phyloP scores from a whole-genome alignment of 2,888 invertebrate species.

The Sipha maydis region DNA sequence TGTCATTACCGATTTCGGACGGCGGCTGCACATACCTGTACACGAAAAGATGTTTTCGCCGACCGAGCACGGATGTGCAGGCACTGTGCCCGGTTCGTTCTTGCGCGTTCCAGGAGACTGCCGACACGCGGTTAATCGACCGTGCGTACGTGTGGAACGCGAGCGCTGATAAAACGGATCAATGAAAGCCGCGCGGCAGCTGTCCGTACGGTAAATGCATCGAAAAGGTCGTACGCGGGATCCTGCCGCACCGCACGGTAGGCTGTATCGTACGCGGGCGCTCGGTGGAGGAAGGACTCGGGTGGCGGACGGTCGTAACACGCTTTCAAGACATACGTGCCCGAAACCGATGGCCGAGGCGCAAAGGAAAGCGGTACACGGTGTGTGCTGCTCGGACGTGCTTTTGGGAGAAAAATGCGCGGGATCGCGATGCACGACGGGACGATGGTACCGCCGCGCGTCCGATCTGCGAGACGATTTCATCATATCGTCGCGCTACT shows the following conservation, averaged over 20 bases:
- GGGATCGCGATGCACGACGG: no score
- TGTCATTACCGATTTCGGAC: neutral
- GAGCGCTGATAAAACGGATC: slow-evolving; percentile 17
- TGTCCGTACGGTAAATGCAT: neutral
- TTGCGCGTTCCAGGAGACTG: neutral
- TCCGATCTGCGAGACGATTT: no score
- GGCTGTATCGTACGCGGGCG: neutral
- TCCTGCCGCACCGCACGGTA: neutral
- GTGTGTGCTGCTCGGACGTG: no score
- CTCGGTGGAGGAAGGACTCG: neutral
- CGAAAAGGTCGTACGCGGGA: neutral
- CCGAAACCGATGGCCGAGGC: neutral
- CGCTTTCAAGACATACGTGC: neutral
- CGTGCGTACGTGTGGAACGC: slow-evolving; percentile 6
- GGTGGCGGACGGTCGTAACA: neutral
- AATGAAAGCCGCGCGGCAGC: neutral
- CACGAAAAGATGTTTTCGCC: neutral
- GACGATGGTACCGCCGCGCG: no score
- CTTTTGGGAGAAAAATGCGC: no score
- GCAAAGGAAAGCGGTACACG: neutral
- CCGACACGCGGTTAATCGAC: slow-evolving; percentile 23
- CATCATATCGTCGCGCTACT: no score
- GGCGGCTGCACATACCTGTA: neutral
- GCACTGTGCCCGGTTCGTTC: neutral
- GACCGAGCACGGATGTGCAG: neutral